Evolutionary conservation across 2,797 vertebrate genomes (phyloP).

Genomic region (Orestias chungarensis): DNA sequence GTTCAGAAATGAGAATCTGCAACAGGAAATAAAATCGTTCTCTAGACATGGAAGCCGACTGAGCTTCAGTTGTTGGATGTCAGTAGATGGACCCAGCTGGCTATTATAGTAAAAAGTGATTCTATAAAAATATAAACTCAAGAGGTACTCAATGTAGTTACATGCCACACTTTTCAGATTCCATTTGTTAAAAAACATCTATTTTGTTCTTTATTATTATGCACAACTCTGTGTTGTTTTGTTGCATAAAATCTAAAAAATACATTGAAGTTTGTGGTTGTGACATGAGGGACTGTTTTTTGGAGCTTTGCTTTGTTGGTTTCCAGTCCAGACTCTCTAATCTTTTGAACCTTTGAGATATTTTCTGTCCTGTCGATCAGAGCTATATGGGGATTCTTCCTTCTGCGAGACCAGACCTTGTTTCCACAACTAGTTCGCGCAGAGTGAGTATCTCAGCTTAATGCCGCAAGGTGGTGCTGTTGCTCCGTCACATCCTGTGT

Average conservation of each 20-base stretch:
- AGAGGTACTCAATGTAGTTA: too few species aligned
- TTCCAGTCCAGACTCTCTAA: slow-evolving; percentile 11
- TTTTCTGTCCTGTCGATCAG: slow-evolving; percentile 62
- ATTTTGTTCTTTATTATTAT: not conserved
- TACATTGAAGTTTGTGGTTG: slow-evolving; percentile 1
- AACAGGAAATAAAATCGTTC: not conserved
- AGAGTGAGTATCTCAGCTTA: slow-evolving; percentile 80
- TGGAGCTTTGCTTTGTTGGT: slow-evolving; percentile 22
- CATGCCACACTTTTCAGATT: not conserved
- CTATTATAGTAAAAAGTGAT: too few species aligned
- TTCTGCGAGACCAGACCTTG: slow-evolving; percentile 79
- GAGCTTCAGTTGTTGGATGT: not conserved
- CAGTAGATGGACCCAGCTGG: not conserved
- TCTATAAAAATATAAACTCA: not conserved
- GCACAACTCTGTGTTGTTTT: not conserved
- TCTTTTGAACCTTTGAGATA: slow-evolving; percentile 37
- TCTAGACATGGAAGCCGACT: not conserved
- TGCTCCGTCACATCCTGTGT: slow-evolving; percentile 22
- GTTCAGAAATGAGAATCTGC: not conserved
- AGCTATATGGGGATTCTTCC: slow-evolving; percentile 79
- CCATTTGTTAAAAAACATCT: not conserved
- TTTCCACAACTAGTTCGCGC: slow-evolving; percentile 74
- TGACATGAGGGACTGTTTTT: not conserved
- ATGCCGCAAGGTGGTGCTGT: slow-evolving; percentile 57
- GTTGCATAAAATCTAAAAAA: not conserved